Percentiles rank a stretch among this genome's conserved stretches.
Conservation (phyloP, 1,140 invertebrate genomes). For the Wiebesia pumilae region DNA sequence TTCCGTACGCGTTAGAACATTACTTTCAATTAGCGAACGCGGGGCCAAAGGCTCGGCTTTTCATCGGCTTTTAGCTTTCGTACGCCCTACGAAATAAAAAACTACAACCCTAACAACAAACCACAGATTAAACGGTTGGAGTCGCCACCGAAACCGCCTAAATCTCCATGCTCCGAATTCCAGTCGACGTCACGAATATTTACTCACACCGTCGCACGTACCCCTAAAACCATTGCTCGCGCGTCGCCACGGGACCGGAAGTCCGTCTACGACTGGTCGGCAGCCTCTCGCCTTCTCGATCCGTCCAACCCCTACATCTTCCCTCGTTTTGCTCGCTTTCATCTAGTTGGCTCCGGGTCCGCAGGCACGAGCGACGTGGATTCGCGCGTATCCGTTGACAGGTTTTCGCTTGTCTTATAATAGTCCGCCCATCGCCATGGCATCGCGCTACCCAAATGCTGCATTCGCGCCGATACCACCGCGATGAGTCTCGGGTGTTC, state of each 20-base stretch:
- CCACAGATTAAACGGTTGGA: too few species aligned
- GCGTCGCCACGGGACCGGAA: not conserved
- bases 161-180: too few species aligned
- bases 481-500: slow-evolving; percentile 38
- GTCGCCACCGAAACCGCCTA: too few species aligned
- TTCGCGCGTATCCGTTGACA: slow-evolving; percentile 64
- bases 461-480: slow-evolving; percentile 53
- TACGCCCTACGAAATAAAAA: too few species aligned
- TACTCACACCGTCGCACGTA: not conserved
- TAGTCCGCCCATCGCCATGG: slow-evolving; percentile 63
- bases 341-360: slow-evolving; percentile 45
- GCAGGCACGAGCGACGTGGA: not conserved
- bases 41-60: too few species aligned
- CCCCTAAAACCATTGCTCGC: not conserved
- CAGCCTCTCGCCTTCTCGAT: not conserved
- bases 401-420: slow-evolving; percentile 73
- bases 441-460: slow-evolving; percentile 52
- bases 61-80: too few species aligned
- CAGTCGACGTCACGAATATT: not conserved
- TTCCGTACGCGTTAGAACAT: too few species aligned
- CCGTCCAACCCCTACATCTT: not conserved
- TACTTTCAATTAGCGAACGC: too few species aligned
- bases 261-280: not conserved
- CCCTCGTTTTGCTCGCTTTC: slow-evolving; percentile 45
- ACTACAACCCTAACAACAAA: too few species aligned